A percentile compares a stretch with the other conserved stretches of the same genome.
These are phyloP conservation scores for Petrophora chlorosata DNA, from an alignment of 2,888 invertebrate species.

Conservation along the genomic window DNA sequence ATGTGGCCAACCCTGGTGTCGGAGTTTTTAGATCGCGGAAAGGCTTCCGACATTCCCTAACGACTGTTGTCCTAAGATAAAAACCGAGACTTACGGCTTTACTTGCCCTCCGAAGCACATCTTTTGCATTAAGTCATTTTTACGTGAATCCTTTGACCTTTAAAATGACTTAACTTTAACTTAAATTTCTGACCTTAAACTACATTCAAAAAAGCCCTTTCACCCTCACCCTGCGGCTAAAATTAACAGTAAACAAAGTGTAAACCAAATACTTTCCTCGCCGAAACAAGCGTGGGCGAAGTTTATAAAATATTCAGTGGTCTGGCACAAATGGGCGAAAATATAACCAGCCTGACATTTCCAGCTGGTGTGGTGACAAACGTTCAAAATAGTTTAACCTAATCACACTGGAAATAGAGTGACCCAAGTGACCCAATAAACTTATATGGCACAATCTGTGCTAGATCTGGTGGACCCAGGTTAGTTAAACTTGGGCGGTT, in stretches of 20 bases:
- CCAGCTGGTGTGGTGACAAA: constrained; percentile 2
- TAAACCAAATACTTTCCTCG: background rate
- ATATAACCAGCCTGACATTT: constrained; percentile 13
- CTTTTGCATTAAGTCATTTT: no score
- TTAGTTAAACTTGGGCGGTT: no score
- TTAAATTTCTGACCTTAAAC: no score
- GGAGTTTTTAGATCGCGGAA: no score
- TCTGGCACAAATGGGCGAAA: constrained; percentile 8
- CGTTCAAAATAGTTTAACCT: constrained; percentile 22
- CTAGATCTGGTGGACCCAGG: background rate
- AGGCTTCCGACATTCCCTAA: no score
- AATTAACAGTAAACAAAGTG: constrained; percentile 1
- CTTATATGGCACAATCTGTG: constrained; percentile 5
- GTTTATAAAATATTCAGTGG: constrained; percentile 13
- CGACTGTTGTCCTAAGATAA: no score
- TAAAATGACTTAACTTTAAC: no score
- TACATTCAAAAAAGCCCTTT: background rate
- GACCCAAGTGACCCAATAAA: constrained; percentile 18
- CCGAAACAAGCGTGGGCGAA: constrained; percentile 2
- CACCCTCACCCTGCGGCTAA: background rate
- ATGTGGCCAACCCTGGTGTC: no score
- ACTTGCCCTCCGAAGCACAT: no score
- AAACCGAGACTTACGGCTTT: no score
- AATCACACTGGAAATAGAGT: constrained; percentile 11
- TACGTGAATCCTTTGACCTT: no score